Evolutionary conservation across 2,888 invertebrate genomes (phyloP).

Genomic region (Suillia variegata): DNA sequence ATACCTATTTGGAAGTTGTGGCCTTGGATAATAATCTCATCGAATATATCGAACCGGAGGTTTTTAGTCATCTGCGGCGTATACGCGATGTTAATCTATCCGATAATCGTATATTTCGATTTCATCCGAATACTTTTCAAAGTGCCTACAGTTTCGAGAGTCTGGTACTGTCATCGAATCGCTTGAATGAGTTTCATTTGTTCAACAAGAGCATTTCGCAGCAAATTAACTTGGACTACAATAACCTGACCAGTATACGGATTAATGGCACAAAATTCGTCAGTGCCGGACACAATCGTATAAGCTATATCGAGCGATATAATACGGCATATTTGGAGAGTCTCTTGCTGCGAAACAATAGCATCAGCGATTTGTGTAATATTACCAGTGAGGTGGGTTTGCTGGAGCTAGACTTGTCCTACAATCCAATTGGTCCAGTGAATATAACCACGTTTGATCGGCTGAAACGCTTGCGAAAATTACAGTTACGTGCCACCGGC

Average conservation of each 20-base stretch:
- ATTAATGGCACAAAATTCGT: slow-evolving; percentile 53
- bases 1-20: slow-evolving; percentile 50
- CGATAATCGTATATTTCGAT: slow-evolving; percentile 43
- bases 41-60: slow-evolving; percentile 48
- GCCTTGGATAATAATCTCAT: slow-evolving; percentile 52
- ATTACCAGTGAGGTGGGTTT: slow-evolving; percentile 50
- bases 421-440: slow-evolving; percentile 53
- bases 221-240: slow-evolving; percentile 51
- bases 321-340: slow-evolving; percentile 49
- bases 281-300: slow-evolving; percentile 53
- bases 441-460: slow-evolving; percentile 56
- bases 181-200: slow-evolving; percentile 42
- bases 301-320: slow-evolving; percentile 40
- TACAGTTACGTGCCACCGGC: slow-evolving; percentile 47
- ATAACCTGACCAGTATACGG: slow-evolving; percentile 45
- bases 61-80: slow-evolving; percentile 51
- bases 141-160: slow-evolving; percentile 50
- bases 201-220: slow-evolving; percentile 47
- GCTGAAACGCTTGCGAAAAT: slow-evolving; percentile 48
- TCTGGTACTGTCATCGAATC: slow-evolving; percentile 46
- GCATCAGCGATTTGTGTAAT: slow-evolving; percentile 45
- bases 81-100: slow-evolving; percentile 55
- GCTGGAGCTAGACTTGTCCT: slow-evolving; percentile 50
- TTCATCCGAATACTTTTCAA: slow-evolving; percentile 56
- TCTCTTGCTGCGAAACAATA: slow-evolving; percentile 48